These are phyloP conservation scores for Protosalanx chinensis DNA, from an alignment of 2,797 vertebrate species.

Conservation along the genomic window DNA sequence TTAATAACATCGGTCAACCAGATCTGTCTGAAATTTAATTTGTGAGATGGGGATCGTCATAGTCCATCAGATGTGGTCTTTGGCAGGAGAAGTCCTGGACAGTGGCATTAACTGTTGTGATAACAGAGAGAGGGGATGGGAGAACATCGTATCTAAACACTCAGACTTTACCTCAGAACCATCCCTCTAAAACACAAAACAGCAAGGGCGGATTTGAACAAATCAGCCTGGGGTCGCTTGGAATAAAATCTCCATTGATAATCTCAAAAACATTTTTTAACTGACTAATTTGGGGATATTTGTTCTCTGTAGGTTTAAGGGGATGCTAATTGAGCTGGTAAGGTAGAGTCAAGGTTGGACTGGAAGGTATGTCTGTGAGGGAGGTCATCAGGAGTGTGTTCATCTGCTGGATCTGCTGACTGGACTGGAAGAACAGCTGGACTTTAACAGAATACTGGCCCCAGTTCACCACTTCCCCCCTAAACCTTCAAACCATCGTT, in stretches of 20 bases:
- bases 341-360: conserved; percentile 12
- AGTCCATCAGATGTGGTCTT: conserved; percentile 65
- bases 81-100: conserved; percentile 42
- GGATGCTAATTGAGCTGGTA: conserved; percentile 16
- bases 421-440: too few relatives aligned
- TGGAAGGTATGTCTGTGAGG: not conserved
- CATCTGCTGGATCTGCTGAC: too few relatives aligned
- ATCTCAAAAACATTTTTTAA: conserved; percentile 41
- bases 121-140: not conserved
- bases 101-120: conserved; percentile 14
- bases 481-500: too few relatives aligned
- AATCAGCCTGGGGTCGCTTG: conserved; percentile 27
- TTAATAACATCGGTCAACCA: conserved; percentile 48
- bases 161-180: not conserved
- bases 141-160: not conserved
- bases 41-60: conserved; percentile 50
- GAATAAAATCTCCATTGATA: conserved; percentile 24
- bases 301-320: conserved; percentile 16
- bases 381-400: too few relatives aligned
- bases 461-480: too few relatives aligned
- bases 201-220: too few relatives aligned
- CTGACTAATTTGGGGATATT: conserved; percentile 13
- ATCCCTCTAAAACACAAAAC: too few relatives aligned
- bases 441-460: too few relatives aligned
- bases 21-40: conserved; percentile 64